phyloP scores from a whole-genome alignment of 2,797 vertebrate species.

The Falco peregrinus region DNA sequence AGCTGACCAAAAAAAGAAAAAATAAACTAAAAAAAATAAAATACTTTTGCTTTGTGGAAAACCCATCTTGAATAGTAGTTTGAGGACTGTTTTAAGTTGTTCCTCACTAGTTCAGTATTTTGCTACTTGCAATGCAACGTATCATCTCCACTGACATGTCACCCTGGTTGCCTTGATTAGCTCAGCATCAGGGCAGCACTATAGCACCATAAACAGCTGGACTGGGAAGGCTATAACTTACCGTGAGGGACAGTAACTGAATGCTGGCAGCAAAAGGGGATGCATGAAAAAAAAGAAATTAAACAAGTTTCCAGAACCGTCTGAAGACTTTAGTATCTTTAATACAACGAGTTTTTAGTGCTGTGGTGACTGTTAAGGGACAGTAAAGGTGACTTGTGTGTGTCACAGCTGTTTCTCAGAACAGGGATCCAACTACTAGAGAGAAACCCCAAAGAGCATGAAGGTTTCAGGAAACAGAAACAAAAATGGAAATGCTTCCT shows the following conservation, averaged over 20 bases:
- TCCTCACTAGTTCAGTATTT: background rate
- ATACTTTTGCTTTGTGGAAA: background rate
- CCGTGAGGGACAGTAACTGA: background rate
- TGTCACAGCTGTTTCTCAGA: background rate
- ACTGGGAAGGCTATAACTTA: background rate
- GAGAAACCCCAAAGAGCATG: background rate
- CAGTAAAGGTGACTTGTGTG: background rate
- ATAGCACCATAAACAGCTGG: background rate
- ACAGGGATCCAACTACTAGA: background rate
- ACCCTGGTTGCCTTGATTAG: background rate
- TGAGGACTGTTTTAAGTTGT: background rate
- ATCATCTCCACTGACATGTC: background rate
- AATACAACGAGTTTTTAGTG: background rate
- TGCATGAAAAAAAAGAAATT: background rate
- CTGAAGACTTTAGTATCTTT: background rate
- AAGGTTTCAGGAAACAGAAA: background rate
- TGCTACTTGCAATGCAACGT: background rate
- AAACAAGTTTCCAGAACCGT: background rate
- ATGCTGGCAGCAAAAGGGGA: background rate
- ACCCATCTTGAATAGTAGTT: background rate
- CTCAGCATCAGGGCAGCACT: background rate
- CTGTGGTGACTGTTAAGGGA: background rate
- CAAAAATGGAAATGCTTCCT: background rate
- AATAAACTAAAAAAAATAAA: too few relatives aligned
- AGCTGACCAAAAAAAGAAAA: background rate